Base-by-base conservation (phyloP, 2,888 invertebrate genomes). In the Hypomecis atomaria region DNA sequence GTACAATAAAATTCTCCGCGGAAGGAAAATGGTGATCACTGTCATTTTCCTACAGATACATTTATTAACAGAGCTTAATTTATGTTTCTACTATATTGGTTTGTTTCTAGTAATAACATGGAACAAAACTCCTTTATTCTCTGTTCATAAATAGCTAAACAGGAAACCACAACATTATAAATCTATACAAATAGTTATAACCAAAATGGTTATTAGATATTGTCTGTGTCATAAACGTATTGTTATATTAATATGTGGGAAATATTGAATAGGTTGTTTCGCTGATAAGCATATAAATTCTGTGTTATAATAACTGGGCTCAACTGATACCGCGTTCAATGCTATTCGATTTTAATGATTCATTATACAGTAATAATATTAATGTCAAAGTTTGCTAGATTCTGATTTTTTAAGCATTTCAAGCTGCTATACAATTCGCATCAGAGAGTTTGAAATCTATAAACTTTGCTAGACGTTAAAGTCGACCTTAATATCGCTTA, bases 221-320 rank as follows among this genome's bases (percentile, higher is more conserved):
- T 47, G 47, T 47, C 38, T 13, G 37, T 37, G 45, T 56, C 6
- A 23, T 4, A 10, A 7, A 23, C n/a, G 42, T 9, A 0, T 23
- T 10, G 6, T 52, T 8, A 44, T n/a, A n/a, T n/a, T n/a, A 11
- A 48, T 42, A 36, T 34, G 49, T 43, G 34, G 45, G 36, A 48
- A 48, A 54, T 60, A 60, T 42, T 54, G 47, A 48, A 44, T 54
- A 34, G 38, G 45, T 59, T 40, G 48, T 48, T 42, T 40, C 13
- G 13, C n/a, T 6, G 40, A 60, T 60, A 60, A 47, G 52, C 10
- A 5, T 6, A 33, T 45, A 13, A 59, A 44, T 23, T 44, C 59
- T 9, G 23, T 38, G 44, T 52, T 59, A 36, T 38, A 52, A 44
- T n/a, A 59, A 13, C n/a, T n/a, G n/a, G 10, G 13, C 36, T 59